Percentiles rank a stretch among this genome's conserved stretches.
Conservation (phyloP, 2,888 invertebrate species). For the Tillus elongatus region DNA sequence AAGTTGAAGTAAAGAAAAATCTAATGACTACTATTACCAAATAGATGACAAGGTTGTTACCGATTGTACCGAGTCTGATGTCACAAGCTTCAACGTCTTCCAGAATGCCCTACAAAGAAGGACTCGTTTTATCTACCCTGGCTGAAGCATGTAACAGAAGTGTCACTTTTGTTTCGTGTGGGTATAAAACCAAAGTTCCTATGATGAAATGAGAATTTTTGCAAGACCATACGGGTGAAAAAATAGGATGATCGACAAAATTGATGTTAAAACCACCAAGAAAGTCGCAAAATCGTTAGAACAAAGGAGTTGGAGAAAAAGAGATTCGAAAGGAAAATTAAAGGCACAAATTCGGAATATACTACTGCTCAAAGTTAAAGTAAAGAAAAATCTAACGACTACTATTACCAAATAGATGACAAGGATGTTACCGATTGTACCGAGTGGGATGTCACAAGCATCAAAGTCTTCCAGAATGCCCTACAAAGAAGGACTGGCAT, state of each 20-base stretch:
- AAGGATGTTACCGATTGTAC: slow-evolving; percentile 3
- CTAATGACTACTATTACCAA: background rate
- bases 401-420: background rate
- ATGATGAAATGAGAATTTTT: slow-evolving; percentile 4
- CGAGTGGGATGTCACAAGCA: background rate
- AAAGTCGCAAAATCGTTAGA: too few species aligned
- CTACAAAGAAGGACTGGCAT: slow-evolving; percentile 2
- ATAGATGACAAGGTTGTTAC: slow-evolving; percentile 2
- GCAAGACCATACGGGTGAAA: too few species aligned
- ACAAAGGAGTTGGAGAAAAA: slow-evolving; percentile 3
- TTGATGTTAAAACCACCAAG: too few species aligned
- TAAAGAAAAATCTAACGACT: background rate
- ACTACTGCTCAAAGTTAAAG: slow-evolving; percentile 1
- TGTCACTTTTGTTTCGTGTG: slow-evolving; percentile 2
- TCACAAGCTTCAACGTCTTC: slow-evolving; percentile 1
- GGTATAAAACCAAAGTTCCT: slow-evolving; percentile 2
- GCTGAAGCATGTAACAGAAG: slow-evolving; percentile 3
- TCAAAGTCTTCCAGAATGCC: slow-evolving; percentile 2
- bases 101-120: slow-evolving; percentile 2
- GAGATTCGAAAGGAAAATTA: slow-evolving; percentile 1
- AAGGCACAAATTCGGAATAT: slow-evolving; percentile 4
- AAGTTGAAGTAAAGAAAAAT: slow-evolving; percentile 1
- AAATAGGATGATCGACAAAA: too few species aligned
- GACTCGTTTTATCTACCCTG: background rate
- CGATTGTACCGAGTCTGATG: background rate